Evolutionary conservation across 2,113 vertebrate species (phyloP).

Genomic region (Chiloscyllium plagiosum): DNA sequence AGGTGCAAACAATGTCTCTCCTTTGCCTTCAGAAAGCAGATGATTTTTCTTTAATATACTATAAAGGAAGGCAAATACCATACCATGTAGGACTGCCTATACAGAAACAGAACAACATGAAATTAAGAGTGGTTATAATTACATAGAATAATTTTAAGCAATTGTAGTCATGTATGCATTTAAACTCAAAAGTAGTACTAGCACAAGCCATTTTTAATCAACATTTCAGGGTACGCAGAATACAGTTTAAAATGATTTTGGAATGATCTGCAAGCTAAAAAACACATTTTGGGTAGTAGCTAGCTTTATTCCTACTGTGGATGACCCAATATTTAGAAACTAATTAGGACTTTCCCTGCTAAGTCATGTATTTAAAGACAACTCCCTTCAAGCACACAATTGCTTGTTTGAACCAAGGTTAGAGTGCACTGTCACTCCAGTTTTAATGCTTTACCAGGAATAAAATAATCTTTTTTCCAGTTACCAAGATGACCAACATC

Average conservation of each 20-base stretch:
- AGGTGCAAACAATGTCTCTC: slow-evolving; percentile 79
- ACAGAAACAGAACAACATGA: slow-evolving; percentile 38
- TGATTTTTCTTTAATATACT: slow-evolving; percentile 83
- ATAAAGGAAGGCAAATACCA: slow-evolving; percentile 90
- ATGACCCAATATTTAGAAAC: background rate
- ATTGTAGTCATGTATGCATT: background rate
- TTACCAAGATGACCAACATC: too few species aligned
- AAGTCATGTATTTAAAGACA: background rate
- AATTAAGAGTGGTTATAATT: background rate
- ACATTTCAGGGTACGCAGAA: background rate
- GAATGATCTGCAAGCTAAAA: slow-evolving; percentile 11
- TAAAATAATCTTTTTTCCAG: too few species aligned
- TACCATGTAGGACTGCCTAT: slow-evolving; percentile 88
- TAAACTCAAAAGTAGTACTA: background rate
- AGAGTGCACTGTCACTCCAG: too few species aligned
- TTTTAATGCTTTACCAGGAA: too few species aligned
- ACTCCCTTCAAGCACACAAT: background rate
- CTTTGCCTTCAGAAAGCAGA: slow-evolving; percentile 81
- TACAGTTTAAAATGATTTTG: background rate
- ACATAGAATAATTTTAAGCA: background rate
- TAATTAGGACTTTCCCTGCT: background rate
- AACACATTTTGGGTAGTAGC: background rate
- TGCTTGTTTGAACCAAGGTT: too few species aligned
- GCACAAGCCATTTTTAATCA: background rate
- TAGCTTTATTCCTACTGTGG: background rate